phyloP scores from a whole-genome alignment of 2,113 vertebrate species.

The Seriola rivoliana region DNA sequence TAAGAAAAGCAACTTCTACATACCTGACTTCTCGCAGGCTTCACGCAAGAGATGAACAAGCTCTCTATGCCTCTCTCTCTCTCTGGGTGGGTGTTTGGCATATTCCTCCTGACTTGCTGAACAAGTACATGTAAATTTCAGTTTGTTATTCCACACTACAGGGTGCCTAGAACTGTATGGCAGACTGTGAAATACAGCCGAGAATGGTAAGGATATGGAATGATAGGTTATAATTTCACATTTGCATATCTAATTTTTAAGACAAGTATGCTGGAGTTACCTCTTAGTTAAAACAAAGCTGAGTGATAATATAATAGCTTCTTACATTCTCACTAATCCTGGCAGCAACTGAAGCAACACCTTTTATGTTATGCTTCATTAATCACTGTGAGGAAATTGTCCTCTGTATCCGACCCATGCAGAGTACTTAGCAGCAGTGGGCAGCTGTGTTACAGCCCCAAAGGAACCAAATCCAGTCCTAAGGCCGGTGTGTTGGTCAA shows the following conservation, averaged over 20 bases:
- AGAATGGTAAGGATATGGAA: neutral
- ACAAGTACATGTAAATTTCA: slow-evolving; percentile 29
- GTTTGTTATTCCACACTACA: slow-evolving; percentile 13
- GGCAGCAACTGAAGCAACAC: slow-evolving; percentile 12
- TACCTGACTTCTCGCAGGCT: neutral
- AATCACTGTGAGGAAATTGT: slow-evolving; percentile 27
- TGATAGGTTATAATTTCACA: neutral
- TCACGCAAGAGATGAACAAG: neutral
- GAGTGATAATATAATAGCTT: slow-evolving; percentile 8
- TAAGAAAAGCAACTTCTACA: neutral
- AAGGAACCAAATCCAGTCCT: slow-evolving; percentile 16
- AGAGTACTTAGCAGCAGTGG: slow-evolving; percentile 5
- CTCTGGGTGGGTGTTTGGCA: neutral
- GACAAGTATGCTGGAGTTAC: neutral
- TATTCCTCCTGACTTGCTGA: neutral
- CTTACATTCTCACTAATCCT: neutral
- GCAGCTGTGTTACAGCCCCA: slow-evolving; percentile 18
- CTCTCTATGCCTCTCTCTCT: neutral
- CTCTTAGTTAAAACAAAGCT: neutral
- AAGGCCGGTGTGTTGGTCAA: neutral
- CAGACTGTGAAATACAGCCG: slow-evolving; percentile 32
- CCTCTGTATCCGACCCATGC: slow-evolving; percentile 19
- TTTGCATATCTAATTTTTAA: neutral
- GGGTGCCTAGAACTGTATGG: neutral
- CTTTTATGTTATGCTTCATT: slow-evolving; percentile 25